phyloP scores from a whole-genome alignment of 2,797 vertebrate species.

The Betta splendens region DNA sequence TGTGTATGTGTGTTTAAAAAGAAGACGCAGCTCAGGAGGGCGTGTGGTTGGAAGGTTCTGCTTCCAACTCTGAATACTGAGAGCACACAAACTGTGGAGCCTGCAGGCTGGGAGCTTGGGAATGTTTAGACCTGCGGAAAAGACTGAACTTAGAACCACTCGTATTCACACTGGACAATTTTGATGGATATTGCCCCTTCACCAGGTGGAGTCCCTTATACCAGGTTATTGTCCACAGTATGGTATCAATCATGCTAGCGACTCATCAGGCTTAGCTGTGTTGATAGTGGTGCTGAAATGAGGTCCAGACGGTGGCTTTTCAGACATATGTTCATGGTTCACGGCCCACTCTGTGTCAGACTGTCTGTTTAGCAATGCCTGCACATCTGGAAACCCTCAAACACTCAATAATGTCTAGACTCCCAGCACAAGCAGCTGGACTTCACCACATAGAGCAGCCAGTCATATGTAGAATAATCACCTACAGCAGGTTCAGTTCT shows the following conservation, averaged over 20 bases:
- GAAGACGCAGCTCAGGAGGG: conserved; percentile 26
- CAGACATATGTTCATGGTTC: no score
- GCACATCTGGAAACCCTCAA: not conserved
- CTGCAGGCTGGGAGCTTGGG: no score
- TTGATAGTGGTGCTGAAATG: no score
- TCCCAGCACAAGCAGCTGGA: not conserved
- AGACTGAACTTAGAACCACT: no score
- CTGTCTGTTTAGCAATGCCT: not conserved
- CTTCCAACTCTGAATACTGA: not conserved
- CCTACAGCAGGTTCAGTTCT: conserved; percentile 4
- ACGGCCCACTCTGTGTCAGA: not conserved
- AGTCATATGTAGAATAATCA: conserved; percentile 4
- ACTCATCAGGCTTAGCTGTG: no score
- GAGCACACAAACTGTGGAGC: not conserved
- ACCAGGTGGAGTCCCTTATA: no score
- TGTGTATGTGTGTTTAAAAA: conserved; percentile 14
- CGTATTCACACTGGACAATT: no score
- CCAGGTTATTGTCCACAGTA: no score
- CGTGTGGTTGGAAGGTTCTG: not conserved
- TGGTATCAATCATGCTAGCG: no score
- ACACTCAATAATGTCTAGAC: not conserved
- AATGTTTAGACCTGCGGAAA: no score
- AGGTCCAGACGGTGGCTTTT: no score
- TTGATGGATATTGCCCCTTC: no score
- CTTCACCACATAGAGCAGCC: conserved; percentile 1